phyloP scores from a whole-genome alignment of 1,140 invertebrate genomes.

The Triops cancriformis region DNA sequence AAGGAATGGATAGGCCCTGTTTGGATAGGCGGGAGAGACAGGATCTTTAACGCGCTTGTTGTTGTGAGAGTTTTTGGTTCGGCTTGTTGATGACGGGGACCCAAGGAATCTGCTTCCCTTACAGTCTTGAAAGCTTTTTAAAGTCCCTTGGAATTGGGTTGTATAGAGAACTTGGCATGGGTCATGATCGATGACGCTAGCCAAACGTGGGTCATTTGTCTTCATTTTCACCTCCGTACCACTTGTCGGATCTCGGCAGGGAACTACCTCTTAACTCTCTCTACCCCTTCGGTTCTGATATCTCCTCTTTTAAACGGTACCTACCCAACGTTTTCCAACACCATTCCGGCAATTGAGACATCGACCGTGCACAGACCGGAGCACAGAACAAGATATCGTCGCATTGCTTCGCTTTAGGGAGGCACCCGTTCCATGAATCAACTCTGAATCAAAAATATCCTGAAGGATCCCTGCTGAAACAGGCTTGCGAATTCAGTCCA shows the following conservation, averaged over 20 bases:
- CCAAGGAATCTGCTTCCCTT: neutral
- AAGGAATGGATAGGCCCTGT: neutral
- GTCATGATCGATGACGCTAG: conserved; percentile 9
- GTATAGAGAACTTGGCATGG: neutral
- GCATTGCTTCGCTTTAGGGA: too few species aligned
- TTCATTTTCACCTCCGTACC: conserved; percentile 10
- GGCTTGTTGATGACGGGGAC: neutral
- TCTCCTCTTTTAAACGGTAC: too few species aligned
- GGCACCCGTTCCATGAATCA: too few species aligned
- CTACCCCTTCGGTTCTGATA: neutral
- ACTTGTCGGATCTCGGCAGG: conserved; percentile 12
- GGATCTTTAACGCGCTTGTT: neutral
- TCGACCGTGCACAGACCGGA: neutral
- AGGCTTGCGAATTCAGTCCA: too few species aligned
- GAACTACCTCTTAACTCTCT: neutral
- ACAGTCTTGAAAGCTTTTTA: neutral
- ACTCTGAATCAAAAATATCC: too few species aligned
- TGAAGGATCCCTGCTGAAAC: too few species aligned
- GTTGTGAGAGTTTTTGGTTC: neutral
- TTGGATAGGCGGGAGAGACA: conserved; percentile 6
- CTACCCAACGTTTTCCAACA: neutral
- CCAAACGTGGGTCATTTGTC: neutral
- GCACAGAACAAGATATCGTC: neutral
- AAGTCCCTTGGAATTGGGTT: conserved; percentile 11
- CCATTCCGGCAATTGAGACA: conserved; percentile 5